These are phyloP conservation scores for Nomada fucata DNA, from an alignment of 2,888 invertebrate genomes.

Conservation along the genomic window DNA sequence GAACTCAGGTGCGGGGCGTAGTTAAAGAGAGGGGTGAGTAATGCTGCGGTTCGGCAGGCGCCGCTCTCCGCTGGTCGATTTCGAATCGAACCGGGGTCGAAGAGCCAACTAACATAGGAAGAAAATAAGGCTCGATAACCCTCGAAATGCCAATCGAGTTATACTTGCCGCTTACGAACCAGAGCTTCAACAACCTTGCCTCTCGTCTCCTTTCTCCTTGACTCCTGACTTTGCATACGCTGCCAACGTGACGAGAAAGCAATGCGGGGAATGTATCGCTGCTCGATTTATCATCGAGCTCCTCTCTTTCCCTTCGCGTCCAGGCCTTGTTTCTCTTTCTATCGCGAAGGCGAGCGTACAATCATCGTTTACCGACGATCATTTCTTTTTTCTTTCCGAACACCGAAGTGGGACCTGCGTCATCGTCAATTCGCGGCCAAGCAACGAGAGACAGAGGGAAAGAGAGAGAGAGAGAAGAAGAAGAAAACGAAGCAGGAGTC, in stretches of 20 bases:
- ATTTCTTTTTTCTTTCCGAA: constrained; percentile 11
- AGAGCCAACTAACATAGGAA: constrained; percentile 36
- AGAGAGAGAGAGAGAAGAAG: constrained; percentile 28
- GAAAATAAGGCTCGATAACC: constrained; percentile 56
- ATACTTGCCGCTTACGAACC: constrained; percentile 51
- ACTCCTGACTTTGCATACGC: constrained; percentile 37
- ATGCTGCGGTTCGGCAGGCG: constrained; percentile 34
- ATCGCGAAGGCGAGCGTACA: background rate
- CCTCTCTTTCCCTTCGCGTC: background rate
- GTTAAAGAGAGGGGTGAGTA: constrained; percentile 38
- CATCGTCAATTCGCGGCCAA: constrained; percentile 24
- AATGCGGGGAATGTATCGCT: constrained; percentile 39
- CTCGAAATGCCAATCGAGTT: constrained; percentile 61
- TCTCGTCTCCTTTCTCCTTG: constrained; percentile 29
- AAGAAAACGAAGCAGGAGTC: constrained; percentile 38
- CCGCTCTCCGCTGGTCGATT: constrained; percentile 16
- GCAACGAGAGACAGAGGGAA: constrained; percentile 12
- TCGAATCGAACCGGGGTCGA: constrained; percentile 18
- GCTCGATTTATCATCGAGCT: constrained; percentile 35
- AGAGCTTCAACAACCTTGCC: constrained; percentile 39
- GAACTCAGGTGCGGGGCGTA: constrained; percentile 19
- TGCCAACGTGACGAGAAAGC: constrained; percentile 52
- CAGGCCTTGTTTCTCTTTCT: background rate
- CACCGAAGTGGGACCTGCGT: constrained; percentile 33
- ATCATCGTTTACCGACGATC: background rate